Base-by-base conservation (phyloP, 2,797 vertebrate species). In the Cygnus olor region DNA sequence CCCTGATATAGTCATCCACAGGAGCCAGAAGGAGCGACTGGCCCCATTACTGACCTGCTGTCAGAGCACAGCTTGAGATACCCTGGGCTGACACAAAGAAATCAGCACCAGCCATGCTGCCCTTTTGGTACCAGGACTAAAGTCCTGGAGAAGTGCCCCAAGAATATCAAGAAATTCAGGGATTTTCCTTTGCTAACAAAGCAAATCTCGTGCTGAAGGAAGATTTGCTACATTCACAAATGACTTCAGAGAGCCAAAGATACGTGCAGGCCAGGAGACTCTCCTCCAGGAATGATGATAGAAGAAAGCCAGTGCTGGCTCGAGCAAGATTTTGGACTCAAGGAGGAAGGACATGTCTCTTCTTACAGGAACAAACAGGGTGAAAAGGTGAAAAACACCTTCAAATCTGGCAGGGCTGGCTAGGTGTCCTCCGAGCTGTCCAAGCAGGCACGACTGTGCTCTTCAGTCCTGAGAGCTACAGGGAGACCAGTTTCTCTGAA, bases 171-270 rank as follows among this genome's bases (percentile, higher is more conserved):
- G 68, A 88, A 95, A 69, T 51, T 49, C 61, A 65, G 64, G 44
- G 65, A 71, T 89, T 90, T 91, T 49, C 32, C 90, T 92, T 57
- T 78, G 53, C 90, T 77, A 73, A 58, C 40, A 53, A 88, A 85
- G 45, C 49, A 84, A 47, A 80, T 45, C 44, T 80, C 56, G 80
- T 77, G 49, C 72, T 69, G 57, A 88, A 94, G 61, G 42, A 81
- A 90, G 44, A 87, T 80, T 92, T 82, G 73, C 73, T 80, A 42
- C 53, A 57, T 81, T 73, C 51, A 84, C 6, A 73, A 65, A 83
- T 30, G 27, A 81, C 44, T 83, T 88, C 47, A 22, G 70, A 94
- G 53, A 64, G 47, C 74, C 73, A 68, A 90, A 89, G 60, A 27
- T 82, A 57, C 2, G 0, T 72, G 53, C 61, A 65, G 63, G 38